A percentile compares a stretch with the other conserved stretches of the same genome.
phyloP scores from a whole-genome alignment of 2,113 vertebrate species.

The Oophaga pumilio region DNA sequence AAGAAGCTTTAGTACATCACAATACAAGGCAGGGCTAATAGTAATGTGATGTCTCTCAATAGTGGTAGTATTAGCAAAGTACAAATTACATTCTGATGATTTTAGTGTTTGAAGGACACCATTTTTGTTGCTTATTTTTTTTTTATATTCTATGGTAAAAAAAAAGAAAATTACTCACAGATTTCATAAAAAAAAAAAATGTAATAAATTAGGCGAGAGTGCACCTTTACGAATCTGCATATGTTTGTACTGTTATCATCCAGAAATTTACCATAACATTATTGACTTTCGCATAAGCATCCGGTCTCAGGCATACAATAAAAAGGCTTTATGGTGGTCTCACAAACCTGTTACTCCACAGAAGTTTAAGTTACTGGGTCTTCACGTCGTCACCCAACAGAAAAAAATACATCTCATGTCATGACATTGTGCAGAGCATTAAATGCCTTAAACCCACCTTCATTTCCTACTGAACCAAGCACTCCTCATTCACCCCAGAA shows the following conservation, averaged over 20 bases:
- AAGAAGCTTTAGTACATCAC: too few relatives aligned
- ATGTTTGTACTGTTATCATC: conserved; percentile 19
- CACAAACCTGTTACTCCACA: conserved; percentile 48
- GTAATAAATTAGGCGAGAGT: conserved; percentile 1
- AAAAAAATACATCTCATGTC: conserved; percentile 7
- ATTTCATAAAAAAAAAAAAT: background rate
- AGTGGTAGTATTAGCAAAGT: background rate
- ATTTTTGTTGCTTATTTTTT: background rate
- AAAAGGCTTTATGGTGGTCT: conserved; percentile 3
- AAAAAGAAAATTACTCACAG: background rate
- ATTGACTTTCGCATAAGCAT: background rate
- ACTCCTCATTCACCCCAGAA: background rate
- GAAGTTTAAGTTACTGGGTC: background rate
- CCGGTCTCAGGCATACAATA: background rate
- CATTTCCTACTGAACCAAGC: conserved; percentile 2
- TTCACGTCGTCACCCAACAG: conserved; percentile 18
- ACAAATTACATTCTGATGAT: background rate
- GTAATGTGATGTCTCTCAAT: too few relatives aligned
- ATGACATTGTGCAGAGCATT: conserved; percentile 7
- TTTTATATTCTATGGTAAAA: background rate
- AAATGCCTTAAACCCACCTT: conserved; percentile 48
- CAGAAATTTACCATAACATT: background rate
- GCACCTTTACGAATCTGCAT: conserved; percentile 44
- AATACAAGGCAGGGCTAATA: too few relatives aligned
- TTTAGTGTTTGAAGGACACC: background rate